Conservation (phyloP, 2,113 vertebrate genomes). For the Notarius lentiginosus region DNA sequence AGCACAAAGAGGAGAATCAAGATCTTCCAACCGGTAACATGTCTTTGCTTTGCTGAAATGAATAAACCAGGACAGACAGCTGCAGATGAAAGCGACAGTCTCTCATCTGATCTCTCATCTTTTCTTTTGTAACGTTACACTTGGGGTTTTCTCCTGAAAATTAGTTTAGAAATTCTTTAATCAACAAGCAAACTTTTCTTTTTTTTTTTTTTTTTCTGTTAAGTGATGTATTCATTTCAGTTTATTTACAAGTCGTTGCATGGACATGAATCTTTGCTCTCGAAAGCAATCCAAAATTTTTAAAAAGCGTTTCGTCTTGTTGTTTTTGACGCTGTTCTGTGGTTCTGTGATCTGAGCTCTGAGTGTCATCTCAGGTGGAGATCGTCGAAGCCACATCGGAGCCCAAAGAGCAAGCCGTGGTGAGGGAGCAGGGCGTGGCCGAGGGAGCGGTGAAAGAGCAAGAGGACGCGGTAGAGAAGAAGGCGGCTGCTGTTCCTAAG, state of each 20-base stretch:
- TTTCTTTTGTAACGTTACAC: background rate
- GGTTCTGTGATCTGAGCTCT: constrained; percentile 48
- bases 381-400: background rate
- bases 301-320: background rate
- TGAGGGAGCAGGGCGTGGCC: background rate
- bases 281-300: no score
- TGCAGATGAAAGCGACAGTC: background rate
- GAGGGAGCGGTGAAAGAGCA: constrained; percentile 22
- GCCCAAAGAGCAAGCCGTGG: background rate
- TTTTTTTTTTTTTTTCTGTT: background rate
- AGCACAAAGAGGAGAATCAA: constrained; percentile 80
- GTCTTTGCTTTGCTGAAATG: background rate
- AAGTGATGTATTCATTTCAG: background rate
- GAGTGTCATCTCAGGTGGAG: constrained; percentile 67
- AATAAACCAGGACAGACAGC: background rate
- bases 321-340: background rate
- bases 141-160: background rate
- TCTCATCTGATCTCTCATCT: background rate
- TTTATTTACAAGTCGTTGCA: background rate
- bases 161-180: background rate
- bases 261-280: no score
- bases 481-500: constrained; percentile 65
- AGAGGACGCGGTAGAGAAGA: constrained; percentile 49
- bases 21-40: constrained; percentile 80
- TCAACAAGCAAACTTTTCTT: background rate